Evolutionary conservation across 2,113 vertebrate genomes (phyloP).

Genomic region (Corydoras maculifer): DNA sequence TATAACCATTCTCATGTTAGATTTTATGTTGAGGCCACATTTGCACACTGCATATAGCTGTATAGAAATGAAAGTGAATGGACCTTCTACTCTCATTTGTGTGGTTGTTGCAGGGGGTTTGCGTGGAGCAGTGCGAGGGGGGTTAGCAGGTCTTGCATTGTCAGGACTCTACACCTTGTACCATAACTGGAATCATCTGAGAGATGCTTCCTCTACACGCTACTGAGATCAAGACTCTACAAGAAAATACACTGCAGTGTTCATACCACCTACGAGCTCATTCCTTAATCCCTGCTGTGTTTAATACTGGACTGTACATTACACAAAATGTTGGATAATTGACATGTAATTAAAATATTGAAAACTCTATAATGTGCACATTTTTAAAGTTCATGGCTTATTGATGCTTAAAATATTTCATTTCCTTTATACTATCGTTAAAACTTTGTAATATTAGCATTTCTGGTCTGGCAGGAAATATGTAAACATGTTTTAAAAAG

Average conservation of each 20-base stretch:
- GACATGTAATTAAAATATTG: too few species aligned
- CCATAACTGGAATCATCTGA: constrained; percentile 82
- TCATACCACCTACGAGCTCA: not conserved
- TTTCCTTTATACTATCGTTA: too few species aligned
- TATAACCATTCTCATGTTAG: not conserved
- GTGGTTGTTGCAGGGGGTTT: constrained; percentile 63
- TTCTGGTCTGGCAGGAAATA: too few species aligned
- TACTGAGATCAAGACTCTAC: constrained; percentile 45
- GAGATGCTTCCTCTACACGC: constrained; percentile 62
- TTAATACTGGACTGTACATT: not conserved
- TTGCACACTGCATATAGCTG: not conserved
- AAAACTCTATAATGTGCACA: too few species aligned
- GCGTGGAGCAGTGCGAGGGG: constrained; percentile 67
- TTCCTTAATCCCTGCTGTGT: not conserved
- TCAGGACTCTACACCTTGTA: constrained; percentile 76
- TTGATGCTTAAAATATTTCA: too few species aligned
- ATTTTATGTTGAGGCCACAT: not conserved
- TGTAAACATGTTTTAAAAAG: too few species aligned
- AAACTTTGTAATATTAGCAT: too few species aligned
- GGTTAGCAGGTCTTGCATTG: constrained; percentile 65
- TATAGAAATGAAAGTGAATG: not conserved
- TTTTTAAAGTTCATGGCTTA: too few species aligned
- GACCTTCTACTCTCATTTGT: not conserved
- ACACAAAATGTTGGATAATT: too few species aligned
- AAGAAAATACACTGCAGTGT: too few species aligned